Evolutionary conservation across 2,113 vertebrate species (phyloP), one percentile per base, ranked within the genome.

Genomic region (Neogobius melanostomus): DNA sequence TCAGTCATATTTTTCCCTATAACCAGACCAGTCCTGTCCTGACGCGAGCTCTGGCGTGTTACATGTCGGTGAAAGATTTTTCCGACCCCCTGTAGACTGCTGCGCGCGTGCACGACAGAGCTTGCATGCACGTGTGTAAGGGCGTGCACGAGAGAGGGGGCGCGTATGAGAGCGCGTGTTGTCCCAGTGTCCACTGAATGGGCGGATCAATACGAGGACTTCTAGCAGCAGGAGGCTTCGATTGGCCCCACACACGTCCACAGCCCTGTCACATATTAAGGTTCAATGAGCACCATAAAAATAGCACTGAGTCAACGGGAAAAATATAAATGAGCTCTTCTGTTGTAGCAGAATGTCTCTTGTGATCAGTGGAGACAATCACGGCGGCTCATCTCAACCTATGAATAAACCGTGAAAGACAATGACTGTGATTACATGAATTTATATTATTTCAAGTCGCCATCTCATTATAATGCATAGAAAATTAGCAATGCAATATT

Each of bases 121-220:
- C 21, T 21, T 21, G 1, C 59, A 71, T 77, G 47, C 68, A 60
- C 47, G 69, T 62, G 74, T 64, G 69, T 5, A 47, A 49, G 46
- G 56, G 52, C 68, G 51, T 15, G 16, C 51, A 52, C 10, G 49
- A 4, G 28, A 36, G 28, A 36, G 28, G 2, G 28, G 3, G 28
- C 10, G 5, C 6, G 11, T 50, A 6, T 50, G 50, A 15, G 50
- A 60, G 71, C 69, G 47, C 68, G 54, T 53, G 68, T 63, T 62
- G 70, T 75, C 44, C 65, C 72, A 68, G 66, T 82, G 81, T 77
- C 64, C 45, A 80, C 80, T 71, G 28, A 42, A 78, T 80, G 73
- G 87, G 69, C 80, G 67, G 77, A 90, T 92, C 88, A n/a, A 93
- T 91, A 78, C 64, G 47, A 69, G 75, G 70, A 82, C 85, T 77